These are phyloP conservation scores for Gymnoscelis rufifasciata DNA, from an alignment of 2,888 invertebrate species.

Conservation along the genomic window DNA sequence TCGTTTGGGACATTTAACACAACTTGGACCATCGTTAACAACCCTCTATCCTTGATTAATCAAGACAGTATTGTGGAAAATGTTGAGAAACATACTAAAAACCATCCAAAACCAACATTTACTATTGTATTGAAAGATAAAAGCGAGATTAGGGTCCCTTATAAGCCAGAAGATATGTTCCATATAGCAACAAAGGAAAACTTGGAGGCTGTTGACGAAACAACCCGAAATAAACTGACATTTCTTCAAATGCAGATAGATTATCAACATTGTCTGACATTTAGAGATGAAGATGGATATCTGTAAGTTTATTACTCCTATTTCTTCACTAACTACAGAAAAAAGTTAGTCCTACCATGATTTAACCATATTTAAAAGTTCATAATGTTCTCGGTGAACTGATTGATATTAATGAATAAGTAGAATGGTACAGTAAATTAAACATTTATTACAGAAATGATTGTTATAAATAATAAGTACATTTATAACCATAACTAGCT, in stretches of 20 bases:
- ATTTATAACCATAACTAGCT: too few species aligned
- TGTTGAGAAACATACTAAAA: constrained; percentile 17
- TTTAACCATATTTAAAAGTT: too few species aligned
- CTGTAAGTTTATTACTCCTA: constrained; percentile 58
- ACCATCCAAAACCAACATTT: constrained; percentile 7
- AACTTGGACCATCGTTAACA: constrained; percentile 27
- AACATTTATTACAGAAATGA: too few species aligned
- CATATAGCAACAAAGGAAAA: constrained; percentile 44
- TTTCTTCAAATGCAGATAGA: constrained; percentile 50
- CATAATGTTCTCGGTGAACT: too few species aligned
- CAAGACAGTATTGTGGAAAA: constrained; percentile 19
- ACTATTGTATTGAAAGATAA: constrained; percentile 30
- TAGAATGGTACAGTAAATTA: too few species aligned
- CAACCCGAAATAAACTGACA: constrained; percentile 37
- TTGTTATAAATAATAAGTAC: too few species aligned
- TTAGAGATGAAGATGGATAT: constrained; percentile 46
- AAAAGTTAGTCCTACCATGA: too few species aligned
- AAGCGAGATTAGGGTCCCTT: constrained; percentile 29
- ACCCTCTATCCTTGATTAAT: constrained; percentile 21
- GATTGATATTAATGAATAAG: too few species aligned
- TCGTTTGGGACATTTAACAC: constrained; percentile 29
- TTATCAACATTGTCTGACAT: constrained; percentile 44
- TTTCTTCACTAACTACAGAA: too few species aligned
- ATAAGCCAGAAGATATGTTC: constrained; percentile 44
- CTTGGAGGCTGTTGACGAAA: constrained; percentile 24